These are phyloP conservation scores for Drosophila demipolita DNA, from an alignment of 2,888 invertebrate genomes.

Conservation along the genomic window DNA sequence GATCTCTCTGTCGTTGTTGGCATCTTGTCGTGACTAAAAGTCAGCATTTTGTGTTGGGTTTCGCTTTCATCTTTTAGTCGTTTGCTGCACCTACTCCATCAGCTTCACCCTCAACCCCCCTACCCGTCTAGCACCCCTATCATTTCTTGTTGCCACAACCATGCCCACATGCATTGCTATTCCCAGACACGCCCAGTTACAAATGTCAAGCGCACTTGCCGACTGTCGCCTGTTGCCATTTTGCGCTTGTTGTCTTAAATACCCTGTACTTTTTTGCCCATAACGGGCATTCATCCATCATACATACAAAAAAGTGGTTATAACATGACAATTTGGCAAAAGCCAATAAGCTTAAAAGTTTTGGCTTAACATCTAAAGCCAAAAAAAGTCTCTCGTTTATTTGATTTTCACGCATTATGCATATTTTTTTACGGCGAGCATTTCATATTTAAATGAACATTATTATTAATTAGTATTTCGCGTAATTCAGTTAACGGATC, in stretches of 20 bases:
- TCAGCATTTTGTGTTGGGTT: constrained; percentile 30
- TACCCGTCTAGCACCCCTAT: background rate
- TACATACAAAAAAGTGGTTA: background rate
- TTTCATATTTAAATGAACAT: background rate
- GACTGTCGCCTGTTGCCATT: constrained; percentile 24
- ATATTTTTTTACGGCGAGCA: background rate
- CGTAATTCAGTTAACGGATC: background rate
- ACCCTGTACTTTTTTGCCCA: constrained; percentile 24
- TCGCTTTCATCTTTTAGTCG: constrained; percentile 46
- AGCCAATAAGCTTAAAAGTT: background rate
- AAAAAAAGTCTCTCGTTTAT: too few species aligned
- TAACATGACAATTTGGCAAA: background rate
- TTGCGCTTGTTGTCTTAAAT: constrained; percentile 6
- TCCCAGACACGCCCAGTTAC: constrained; percentile 44
- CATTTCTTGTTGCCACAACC: constrained; percentile 16
- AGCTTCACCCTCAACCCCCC: background rate
- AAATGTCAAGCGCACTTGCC: constrained; percentile 51
- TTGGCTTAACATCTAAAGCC: too few species aligned
- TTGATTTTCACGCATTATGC: too few species aligned
- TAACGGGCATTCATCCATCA: background rate
- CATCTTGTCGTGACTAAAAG: constrained; percentile 7
- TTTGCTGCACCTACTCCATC: constrained; percentile 16
- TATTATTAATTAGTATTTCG: too few species aligned
- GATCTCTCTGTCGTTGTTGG: background rate
- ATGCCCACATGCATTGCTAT: constrained; percentile 15